Evolutionary conservation across 2,113 vertebrate species (phyloP).

Genomic region (Nothobranchius kuhntae): DNA sequence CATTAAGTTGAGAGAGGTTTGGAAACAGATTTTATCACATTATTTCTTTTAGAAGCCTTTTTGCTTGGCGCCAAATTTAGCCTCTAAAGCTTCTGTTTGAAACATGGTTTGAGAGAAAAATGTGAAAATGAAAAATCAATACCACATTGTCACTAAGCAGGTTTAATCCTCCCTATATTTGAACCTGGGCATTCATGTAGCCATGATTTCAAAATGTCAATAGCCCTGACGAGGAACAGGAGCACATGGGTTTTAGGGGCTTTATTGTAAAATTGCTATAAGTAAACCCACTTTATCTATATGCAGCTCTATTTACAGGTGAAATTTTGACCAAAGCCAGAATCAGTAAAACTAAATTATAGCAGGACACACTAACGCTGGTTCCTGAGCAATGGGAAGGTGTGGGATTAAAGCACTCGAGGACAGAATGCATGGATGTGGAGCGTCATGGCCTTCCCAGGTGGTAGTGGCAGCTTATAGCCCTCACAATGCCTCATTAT

Average conservation of each 20-base stretch:
- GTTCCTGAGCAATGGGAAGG: slow-evolving; percentile 60
- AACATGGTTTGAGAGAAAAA: slow-evolving; percentile 44
- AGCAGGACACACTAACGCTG: slow-evolving; percentile 49
- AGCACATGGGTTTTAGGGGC: neutral
- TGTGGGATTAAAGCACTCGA: slow-evolving; percentile 53
- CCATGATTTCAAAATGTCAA: slow-evolving; percentile 38
- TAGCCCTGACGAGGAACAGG: slow-evolving; percentile 25
- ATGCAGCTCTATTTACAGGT: slow-evolving; percentile 66
- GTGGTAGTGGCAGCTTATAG: slow-evolving; percentile 42
- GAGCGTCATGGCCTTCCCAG: slow-evolving; percentile 34
- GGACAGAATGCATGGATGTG: slow-evolving; percentile 48
- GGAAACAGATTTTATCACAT: slow-evolving; percentile 66
- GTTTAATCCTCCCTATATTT: slow-evolving; percentile 25
- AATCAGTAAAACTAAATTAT: slow-evolving; percentile 80
- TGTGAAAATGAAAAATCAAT: slow-evolving; percentile 53
- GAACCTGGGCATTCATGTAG: slow-evolving; percentile 43
- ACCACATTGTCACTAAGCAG: slow-evolving; percentile 42
- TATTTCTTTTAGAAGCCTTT: slow-evolving; percentile 55
- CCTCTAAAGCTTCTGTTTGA: slow-evolving; percentile 25
- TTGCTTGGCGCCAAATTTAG: slow-evolving; percentile 48
- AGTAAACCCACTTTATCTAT: slow-evolving; percentile 66
- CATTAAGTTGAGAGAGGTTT: slow-evolving; percentile 55
- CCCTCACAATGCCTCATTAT: slow-evolving; percentile 49
- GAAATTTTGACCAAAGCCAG: slow-evolving; percentile 60
- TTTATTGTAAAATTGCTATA: slow-evolving; percentile 75